Evolutionary conservation across 2,888 invertebrate species (phyloP).

Genomic region (Cepaea hortensis): DNA sequence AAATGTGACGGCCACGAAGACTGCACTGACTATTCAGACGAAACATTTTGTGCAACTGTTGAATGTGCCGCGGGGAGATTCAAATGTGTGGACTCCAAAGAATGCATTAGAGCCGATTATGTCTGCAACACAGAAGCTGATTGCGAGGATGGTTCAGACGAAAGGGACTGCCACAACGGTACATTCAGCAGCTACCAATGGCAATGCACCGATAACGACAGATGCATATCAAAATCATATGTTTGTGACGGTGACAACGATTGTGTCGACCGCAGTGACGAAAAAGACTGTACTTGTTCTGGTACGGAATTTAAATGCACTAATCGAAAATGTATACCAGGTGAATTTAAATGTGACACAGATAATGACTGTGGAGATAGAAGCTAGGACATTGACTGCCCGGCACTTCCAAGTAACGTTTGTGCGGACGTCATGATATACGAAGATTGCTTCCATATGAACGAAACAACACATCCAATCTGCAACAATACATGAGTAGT

Average conservation of each 20-base stretch:
- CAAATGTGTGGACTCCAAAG: neutral
- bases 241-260: neutral
- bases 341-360: neutral
- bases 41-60: no score
- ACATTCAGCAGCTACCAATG: neutral
- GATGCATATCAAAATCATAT: neutral
- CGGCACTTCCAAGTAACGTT: neutral
- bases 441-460: constrained; percentile 14
- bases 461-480: constrained; percentile 21
- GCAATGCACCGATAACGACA: neutral
- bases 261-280: constrained; percentile 16
- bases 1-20: constrained; percentile 10
- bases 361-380: no score
- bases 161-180: neutral
- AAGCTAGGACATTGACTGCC: constrained; percentile 16
- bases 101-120: neutral
- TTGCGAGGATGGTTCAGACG: constrained; percentile 29
- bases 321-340: neutral
- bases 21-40: neutral
- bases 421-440: constrained; percentile 11
- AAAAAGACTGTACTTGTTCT: neutral
- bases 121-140: neutral
- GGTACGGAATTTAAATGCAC: neutral
- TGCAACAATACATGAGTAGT: neutral
- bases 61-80: neutral